phyloP scores from a whole-genome alignment of 2,888 invertebrate species.

The Rhagonycha fulva region DNA sequence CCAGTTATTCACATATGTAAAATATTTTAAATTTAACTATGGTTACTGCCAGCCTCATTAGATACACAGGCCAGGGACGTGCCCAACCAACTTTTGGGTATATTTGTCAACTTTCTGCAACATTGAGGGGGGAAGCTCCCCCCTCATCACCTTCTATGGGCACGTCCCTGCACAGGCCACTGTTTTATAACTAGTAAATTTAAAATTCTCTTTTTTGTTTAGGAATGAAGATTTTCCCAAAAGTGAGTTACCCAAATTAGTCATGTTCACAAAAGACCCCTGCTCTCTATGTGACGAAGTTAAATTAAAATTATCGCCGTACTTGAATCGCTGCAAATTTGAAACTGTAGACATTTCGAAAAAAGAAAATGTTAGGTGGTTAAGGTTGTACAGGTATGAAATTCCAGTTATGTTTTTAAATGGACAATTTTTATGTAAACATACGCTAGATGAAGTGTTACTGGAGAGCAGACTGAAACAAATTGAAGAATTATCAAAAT shows the following conservation, averaged over 20 bases:
- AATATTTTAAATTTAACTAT: too few relatives aligned
- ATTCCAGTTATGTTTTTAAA: slow-evolving; percentile 89
- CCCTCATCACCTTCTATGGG: too few relatives aligned
- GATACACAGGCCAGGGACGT: too few relatives aligned
- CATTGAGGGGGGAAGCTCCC: too few relatives aligned
- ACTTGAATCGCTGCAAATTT: slow-evolving; percentile 65
- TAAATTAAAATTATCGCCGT: slow-evolving; percentile 65
- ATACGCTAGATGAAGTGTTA: slow-evolving; percentile 65
- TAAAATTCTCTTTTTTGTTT: slow-evolving; percentile 40
- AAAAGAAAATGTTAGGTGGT: slow-evolving; percentile 73
- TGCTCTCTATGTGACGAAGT: slow-evolving; percentile 84
- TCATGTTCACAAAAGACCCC: slow-evolving; percentile 80
- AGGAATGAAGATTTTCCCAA: slow-evolving; percentile 53
- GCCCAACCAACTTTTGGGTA: too few relatives aligned
- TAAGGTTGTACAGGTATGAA: slow-evolving; percentile 76
- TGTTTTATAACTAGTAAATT: too few relatives aligned
- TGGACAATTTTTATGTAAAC: slow-evolving; percentile 80
- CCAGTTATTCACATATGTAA: too few relatives aligned
- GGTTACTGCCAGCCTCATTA: too few relatives aligned
- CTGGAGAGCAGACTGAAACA: slow-evolving; percentile 58
- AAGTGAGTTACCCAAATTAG: slow-evolving; percentile 65
- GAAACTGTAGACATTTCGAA: slow-evolving; percentile 77
- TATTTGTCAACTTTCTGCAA: too few relatives aligned
- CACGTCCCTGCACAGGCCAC: too few relatives aligned
- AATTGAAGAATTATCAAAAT: slow-evolving; percentile 11